Evolutionary conservation across 2,888 invertebrate genomes (phyloP).

Genomic region (Diploptera punctata): DNA sequence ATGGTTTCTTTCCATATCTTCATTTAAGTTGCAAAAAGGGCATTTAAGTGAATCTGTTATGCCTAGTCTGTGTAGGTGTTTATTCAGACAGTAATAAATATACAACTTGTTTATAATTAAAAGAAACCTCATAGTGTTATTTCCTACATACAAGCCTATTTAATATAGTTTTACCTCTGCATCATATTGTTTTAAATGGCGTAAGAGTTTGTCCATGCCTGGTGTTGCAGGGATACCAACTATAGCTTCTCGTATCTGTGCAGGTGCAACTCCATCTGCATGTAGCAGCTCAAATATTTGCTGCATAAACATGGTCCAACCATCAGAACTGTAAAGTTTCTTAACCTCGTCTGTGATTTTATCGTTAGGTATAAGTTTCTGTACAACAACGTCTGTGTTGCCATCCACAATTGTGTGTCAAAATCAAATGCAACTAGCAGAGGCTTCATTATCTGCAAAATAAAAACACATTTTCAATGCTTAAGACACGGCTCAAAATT

Average conservation of each 20-base stretch:
- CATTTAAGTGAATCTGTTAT: no score
- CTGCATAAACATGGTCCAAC: conserved; percentile 79
- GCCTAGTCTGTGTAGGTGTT: no score
- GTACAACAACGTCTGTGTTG: conserved; percentile 74
- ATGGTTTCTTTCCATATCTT: no score
- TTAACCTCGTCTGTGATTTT: no score
- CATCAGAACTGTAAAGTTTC: conserved; percentile 61
- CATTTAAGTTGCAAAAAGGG: no score
- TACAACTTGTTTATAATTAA: no score
- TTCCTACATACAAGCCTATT: no score
- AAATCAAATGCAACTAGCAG: conserved; percentile 76
- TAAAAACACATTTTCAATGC: no score
- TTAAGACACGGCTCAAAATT: no score
- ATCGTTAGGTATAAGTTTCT: conserved; percentile 63
- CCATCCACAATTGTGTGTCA: conserved; percentile 77
- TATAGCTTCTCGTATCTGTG: conserved; percentile 62
- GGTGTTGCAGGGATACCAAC: conserved; percentile 63
- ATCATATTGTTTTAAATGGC: conserved; percentile 54
- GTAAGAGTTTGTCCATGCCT: conserved; percentile 67
- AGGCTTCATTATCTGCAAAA: conserved; percentile 50
- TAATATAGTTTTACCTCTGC: no score
- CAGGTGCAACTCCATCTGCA: conserved; percentile 57
- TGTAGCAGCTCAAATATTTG: conserved; percentile 69
- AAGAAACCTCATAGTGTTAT: no score
- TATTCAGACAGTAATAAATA: no score